A percentile compares a stretch with the other conserved stretches of the same genome.
phyloP scores from a whole-genome alignment of 2,113 vertebrate genomes.

The Dipodomys stephensi region DNA sequence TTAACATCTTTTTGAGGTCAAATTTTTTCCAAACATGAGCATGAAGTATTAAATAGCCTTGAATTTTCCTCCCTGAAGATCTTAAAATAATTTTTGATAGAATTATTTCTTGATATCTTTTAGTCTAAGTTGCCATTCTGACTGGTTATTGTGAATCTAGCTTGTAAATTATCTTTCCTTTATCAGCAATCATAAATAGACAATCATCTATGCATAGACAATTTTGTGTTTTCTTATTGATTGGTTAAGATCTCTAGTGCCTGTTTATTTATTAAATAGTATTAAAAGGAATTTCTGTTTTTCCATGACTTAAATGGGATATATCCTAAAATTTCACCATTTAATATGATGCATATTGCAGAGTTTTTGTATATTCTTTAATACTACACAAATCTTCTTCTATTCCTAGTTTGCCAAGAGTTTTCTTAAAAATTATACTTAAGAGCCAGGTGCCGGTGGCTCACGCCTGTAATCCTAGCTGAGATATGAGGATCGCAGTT shows the following conservation, averaged over 20 bases:
- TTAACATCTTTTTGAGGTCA: neutral
- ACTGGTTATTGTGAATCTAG: neutral
- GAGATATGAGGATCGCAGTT: too few species aligned
- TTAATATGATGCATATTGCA: neutral
- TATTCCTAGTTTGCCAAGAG: slow-evolving; percentile 30
- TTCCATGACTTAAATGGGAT: neutral
- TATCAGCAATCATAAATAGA: neutral
- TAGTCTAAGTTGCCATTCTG: slow-evolving; percentile 23
- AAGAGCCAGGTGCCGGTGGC: neutral
- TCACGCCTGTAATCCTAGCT: too few species aligned
- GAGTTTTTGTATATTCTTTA: slow-evolving; percentile 26
- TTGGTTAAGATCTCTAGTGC: neutral
- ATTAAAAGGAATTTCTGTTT: slow-evolving; percentile 18
- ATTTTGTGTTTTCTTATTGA: slow-evolving; percentile 25
- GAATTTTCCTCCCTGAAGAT: neutral
- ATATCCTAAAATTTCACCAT: neutral
- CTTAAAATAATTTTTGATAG: neutral
- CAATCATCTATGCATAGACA: neutral
- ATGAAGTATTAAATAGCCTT: neutral
- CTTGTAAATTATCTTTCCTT: slow-evolving; percentile 4
- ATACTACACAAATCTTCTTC: neutral
- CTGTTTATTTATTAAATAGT: neutral
- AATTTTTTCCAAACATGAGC: neutral
- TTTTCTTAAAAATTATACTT: neutral
- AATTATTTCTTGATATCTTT: slow-evolving; percentile 14